phyloP scores from a whole-genome alignment of 2,797 vertebrate genomes.

The Morus bassanus region DNA sequence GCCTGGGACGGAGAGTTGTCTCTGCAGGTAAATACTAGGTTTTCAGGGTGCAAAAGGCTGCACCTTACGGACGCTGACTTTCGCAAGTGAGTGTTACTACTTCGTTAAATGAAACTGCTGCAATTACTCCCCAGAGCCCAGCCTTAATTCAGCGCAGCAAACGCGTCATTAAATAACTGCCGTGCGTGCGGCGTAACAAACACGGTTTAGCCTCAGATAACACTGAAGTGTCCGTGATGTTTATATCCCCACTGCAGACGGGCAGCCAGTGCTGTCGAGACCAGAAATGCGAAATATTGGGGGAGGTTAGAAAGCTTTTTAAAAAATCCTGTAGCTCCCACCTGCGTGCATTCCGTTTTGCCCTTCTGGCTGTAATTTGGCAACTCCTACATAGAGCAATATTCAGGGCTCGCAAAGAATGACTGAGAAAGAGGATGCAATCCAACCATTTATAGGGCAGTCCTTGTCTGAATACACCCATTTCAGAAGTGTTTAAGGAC shows the following conservation, averaged over 20 bases:
- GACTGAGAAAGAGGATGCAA: background rate
- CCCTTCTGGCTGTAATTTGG: background rate
- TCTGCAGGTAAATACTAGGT: rapidly evolving
- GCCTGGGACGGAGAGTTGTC: too few species aligned
- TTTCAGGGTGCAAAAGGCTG: background rate
- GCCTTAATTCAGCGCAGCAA: background rate
- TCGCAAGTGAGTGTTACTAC: background rate
- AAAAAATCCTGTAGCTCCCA: background rate
- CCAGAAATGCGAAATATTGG: background rate
- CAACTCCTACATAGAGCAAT: background rate
- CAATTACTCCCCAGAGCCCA: background rate
- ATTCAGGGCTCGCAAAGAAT: background rate
- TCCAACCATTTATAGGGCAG: background rate
- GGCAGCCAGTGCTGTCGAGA: background rate
- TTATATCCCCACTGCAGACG: background rate
- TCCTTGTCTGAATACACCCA: background rate
- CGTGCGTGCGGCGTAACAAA: background rate
- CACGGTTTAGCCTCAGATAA: background rate
- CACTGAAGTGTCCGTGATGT: rapidly evolving
- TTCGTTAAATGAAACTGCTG: background rate
- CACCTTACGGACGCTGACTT: rapidly evolving
- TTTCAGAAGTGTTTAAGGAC: background rate
- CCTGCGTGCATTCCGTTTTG: rapidly evolving
- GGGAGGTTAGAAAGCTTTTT: background rate
- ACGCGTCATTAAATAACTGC: background rate